Conservation (phyloP, 2,113 vertebrate species). For the rabbit (Oryctolagus cuniculus) region mOryCun1.1 NC_091435.1:63628001-63628500, state of each 20-base stretch:
- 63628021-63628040: neutral
- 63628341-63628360: too few relatives aligned
- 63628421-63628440: too few relatives aligned
- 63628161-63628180: neutral
- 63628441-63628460: too few relatives aligned
- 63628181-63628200: neutral
- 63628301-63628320: too few relatives aligned
- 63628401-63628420: too few relatives aligned
- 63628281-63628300: too few relatives aligned
- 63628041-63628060: slow-evolving; percentile 51
- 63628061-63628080: slow-evolving; percentile 53
- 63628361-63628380: too few relatives aligned
- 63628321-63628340: too few relatives aligned
- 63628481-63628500: too few relatives aligned
- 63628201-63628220: slow-evolving; percentile 39
- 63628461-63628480: too few relatives aligned
- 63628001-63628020: slow-evolving; percentile 22
- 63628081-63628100: slow-evolving; percentile 19
- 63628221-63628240: slow-evolving; percentile 36
- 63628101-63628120: slow-evolving; percentile 52
- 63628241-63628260: neutral
- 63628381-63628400: too few relatives aligned
- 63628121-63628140: slow-evolving; percentile 57
- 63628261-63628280: too few relatives aligned
- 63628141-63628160: slow-evolving; percentile 14